phyloP scores from a whole-genome alignment of 92 coral and sea anemone genomes.

The Parazoanthus swiftii region DNA sequence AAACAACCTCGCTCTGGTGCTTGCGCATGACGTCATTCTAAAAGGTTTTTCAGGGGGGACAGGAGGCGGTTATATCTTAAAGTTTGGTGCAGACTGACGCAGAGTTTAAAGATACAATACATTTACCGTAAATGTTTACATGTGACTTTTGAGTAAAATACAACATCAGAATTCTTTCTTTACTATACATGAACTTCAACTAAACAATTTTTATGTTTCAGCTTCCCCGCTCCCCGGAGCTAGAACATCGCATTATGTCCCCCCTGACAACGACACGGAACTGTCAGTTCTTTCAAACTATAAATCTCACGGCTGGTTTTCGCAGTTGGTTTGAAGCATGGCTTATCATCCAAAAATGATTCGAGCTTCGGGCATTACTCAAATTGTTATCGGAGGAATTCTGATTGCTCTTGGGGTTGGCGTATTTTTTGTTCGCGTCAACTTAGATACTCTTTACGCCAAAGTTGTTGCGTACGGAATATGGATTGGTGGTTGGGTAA shows the following conservation, averaged over 20 bases:
- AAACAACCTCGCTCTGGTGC: not conserved
- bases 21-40: not conserved
- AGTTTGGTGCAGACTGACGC: not conserved
- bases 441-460: not conserved
- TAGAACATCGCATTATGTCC: not conserved
- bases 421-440: not conserved
- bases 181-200: no score
- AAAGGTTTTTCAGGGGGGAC: not conserved
- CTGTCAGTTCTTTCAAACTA: no score
- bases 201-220: no score
- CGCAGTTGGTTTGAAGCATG: not conserved
- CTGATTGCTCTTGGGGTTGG: constrained; percentile 4
- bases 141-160: no score
- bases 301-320: no score
- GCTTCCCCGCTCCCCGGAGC: not conserved
- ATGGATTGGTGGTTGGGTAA: constrained; percentile 25
- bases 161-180: no score
- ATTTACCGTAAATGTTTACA: no score
- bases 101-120: no score
- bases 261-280: no score
- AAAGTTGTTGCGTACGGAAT: constrained; percentile 9
- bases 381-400: constrained; percentile 13
- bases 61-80: not conserved
- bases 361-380: constrained; percentile 6
- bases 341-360: constrained; percentile 19